Evolutionary conservation across 2,797 vertebrate species (phyloP), one percentile per base, ranked within the genome.

Genomic region (Eulemur coronatus): DNA sequence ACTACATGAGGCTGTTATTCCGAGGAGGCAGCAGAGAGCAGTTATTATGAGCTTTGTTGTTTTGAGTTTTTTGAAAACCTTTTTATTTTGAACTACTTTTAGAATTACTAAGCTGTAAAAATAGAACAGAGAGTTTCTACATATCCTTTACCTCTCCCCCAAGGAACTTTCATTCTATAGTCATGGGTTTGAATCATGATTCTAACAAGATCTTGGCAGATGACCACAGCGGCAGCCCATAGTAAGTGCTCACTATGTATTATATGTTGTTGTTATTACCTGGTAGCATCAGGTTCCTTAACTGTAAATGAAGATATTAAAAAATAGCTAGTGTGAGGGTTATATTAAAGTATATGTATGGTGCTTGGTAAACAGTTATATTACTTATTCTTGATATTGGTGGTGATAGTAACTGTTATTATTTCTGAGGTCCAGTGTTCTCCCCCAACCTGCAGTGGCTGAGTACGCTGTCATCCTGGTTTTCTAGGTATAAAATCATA

Each of bases 181-280:
- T 5, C 70, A 52, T 59, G 33, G 5, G 61, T 80, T 33, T 84
- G 38, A 82, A 5, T 63, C 48, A 69, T n/a, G 12, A 75, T 79
- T 95, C 76, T 20, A 41, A 80, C 50, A 70, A 79, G 61, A 55
- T 55, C 70, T 50, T 84, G 55, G 55, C 28, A 84, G 61, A 87
- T 11, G 26, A n/a, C 4, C 57, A 22, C 0, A 52, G 18, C 4
- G 26, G 28, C 24, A 46, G 46, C 0, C 18, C 43, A 52, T 0
- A 38, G 35, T n/a, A 75, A 86, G 48, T 67, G n/a, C 22, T 79
- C 14, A 13, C 9, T 24, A n/a, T 5, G 50, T 33, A 15, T 70
- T 43, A 10, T 14, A 12, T 41, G 55, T 8, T 46, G 17, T 17
- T 41, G 59, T 28, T 72, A 46, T 38, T 33, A 48, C 55, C n/a